Conservation (phyloP, 2,888 invertebrate species). For the Geophilus truncorum region DNA sequence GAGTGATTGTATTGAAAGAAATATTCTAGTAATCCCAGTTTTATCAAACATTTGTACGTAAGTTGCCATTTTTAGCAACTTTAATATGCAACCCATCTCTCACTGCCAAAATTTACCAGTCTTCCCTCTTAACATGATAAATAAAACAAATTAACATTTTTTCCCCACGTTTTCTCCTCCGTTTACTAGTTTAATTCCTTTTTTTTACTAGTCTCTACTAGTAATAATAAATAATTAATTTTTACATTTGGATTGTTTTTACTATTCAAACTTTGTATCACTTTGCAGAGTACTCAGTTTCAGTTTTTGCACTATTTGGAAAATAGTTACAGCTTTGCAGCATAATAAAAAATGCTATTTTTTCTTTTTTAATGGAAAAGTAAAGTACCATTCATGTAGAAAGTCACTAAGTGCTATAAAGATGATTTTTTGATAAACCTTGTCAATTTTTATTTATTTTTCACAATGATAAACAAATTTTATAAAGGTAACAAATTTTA, state of each 20-base stretch:
- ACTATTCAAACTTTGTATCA: neutral
- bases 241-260: neutral
- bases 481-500: too few species aligned
- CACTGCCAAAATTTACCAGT: constrained; percentile 1
- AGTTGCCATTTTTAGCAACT: neutral
- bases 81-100: neutral
- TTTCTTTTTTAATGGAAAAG: neutral
- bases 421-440: neutral
- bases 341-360: neutral
- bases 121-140: constrained; percentile 1
- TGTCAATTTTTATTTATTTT: neutral
- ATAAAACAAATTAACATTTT: neutral
- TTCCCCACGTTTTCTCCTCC: neutral
- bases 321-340: neutral
- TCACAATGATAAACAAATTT: too few species aligned
- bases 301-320: constrained; percentile 4
- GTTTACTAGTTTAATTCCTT: neutral
- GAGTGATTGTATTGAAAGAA: neutral
- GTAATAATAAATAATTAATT: neutral
- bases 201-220: neutral
- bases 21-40: neutral
- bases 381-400: constrained; percentile 2
- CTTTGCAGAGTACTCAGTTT: neutral
- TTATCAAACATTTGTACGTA: neutral
- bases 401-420: constrained; percentile 25